A percentile compares a stretch with the other conserved stretches of the same genome.
Evolutionary conservation across 2,797 vertebrate genomes (phyloP).

Genomic region (Sebastes glaucus): DNA sequence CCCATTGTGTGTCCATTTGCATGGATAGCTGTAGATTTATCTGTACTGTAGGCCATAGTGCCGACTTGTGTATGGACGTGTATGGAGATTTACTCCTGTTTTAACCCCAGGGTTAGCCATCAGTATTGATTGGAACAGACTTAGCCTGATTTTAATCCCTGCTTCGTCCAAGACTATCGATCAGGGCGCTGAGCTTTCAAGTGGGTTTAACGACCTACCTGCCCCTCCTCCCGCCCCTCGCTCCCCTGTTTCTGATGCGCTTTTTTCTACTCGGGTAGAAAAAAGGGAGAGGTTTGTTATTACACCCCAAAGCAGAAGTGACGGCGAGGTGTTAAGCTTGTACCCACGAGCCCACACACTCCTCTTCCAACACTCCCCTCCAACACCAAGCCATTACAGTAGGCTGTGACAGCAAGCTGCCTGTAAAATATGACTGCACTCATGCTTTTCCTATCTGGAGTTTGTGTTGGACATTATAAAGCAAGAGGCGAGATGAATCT

Average conservation of each 20-base stretch:
- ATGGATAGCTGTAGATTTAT: slow-evolving; percentile 74
- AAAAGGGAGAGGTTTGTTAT: slow-evolving; percentile 64
- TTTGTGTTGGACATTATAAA: slow-evolving; percentile 72
- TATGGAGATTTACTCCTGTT: slow-evolving; percentile 83
- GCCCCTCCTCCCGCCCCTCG: slow-evolving; percentile 48
- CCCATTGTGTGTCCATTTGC: slow-evolving; percentile 76
- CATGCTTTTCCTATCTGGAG: slow-evolving; percentile 56
- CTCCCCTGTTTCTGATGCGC: slow-evolving; percentile 25
- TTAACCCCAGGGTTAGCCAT: slow-evolving; percentile 82
- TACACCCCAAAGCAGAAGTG: slow-evolving; percentile 53
- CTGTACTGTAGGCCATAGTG: slow-evolving; percentile 63
- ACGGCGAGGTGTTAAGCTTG: slow-evolving; percentile 35
- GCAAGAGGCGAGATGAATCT: slow-evolving; percentile 69
- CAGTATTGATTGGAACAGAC: slow-evolving; percentile 83
- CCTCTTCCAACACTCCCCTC: slow-evolving; percentile 4
- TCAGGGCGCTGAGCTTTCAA: slow-evolving; percentile 81
- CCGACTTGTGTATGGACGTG: slow-evolving; percentile 72
- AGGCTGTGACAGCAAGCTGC: slow-evolving; percentile 46
- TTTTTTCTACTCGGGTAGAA: slow-evolving; percentile 30
- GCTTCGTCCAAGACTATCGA: slow-evolving; percentile 77
- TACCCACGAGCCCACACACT: background rate
- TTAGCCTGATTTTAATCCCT: slow-evolving; percentile 84
- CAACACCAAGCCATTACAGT: slow-evolving; percentile 41
- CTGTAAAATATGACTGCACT: slow-evolving; percentile 67
- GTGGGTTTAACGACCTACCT: slow-evolving; percentile 81